These are phyloP conservation scores for Mus minutoides DNA, from an alignment of 2,797 vertebrate genomes.

Conservation along the genomic window DNA sequence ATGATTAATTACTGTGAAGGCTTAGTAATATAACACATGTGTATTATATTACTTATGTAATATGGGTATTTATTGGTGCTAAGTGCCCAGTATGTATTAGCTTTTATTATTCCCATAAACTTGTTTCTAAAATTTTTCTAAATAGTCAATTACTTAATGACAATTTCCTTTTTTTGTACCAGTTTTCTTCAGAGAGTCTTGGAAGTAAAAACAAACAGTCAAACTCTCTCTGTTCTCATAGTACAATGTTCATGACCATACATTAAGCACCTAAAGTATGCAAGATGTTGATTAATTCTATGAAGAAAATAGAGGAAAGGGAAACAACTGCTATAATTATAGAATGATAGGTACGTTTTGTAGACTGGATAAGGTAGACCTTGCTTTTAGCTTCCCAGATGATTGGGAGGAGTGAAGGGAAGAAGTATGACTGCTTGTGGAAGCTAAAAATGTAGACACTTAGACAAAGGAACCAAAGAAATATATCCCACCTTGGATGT, in stretches of 20 bases:
- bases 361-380: background rate
- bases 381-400: background rate
- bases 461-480: background rate
- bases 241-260: background rate
- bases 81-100: background rate
- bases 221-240: background rate
- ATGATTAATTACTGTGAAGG: background rate
- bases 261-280: background rate
- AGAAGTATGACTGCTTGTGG: background rate
- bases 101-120: background rate
- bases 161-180: background rate
- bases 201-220: background rate
- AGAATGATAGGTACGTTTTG: background rate
- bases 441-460: background rate
- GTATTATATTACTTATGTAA: background rate
- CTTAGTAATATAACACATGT: background rate
- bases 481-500: background rate
- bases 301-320: constrained; percentile 4
- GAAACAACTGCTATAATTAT: background rate
- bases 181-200: background rate
- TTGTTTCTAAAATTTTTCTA: background rate
- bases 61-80: background rate
- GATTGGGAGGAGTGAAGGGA: background rate
- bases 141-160: background rate
- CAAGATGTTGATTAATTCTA: background rate